Evolutionary conservation across 2,113 vertebrate species (phyloP).

Genomic region (Cottus gobio): DNA sequence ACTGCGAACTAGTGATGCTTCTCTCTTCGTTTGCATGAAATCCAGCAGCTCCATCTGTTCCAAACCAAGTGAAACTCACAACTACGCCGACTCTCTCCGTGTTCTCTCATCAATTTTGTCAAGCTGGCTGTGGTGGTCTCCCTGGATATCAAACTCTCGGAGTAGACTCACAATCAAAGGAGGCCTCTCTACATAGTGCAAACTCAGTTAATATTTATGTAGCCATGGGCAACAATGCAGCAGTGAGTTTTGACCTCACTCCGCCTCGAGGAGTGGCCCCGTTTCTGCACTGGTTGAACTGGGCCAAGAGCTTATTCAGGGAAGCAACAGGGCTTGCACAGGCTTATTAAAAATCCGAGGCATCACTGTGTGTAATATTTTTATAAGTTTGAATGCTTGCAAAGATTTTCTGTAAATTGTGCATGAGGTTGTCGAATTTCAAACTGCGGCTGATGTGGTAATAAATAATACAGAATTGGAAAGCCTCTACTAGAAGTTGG

Average conservation of each 20-base stretch:
- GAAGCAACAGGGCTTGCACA: constrained; percentile 16
- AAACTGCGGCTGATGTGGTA: not conserved
- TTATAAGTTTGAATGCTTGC: not conserved
- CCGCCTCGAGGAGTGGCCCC: constrained; percentile 51
- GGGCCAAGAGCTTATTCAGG: constrained; percentile 41
- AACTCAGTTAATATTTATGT: constrained; percentile 82
- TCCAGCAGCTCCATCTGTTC: constrained; percentile 54
- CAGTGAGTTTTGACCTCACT: constrained; percentile 65
- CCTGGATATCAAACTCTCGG: constrained; percentile 70
- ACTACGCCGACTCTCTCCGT: constrained; percentile 27
- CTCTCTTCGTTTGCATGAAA: constrained; percentile 56
- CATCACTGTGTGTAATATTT: not conserved
- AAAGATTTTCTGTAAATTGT: not conserved
- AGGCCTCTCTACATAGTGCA: constrained; percentile 65
- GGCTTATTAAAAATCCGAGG: not conserved
- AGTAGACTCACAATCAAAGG: constrained; percentile 75
- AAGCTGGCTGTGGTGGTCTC: constrained; percentile 66
- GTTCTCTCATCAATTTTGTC: constrained; percentile 70
- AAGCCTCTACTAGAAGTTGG: not conserved
- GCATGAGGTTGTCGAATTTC: not conserved
- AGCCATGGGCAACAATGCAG: constrained; percentile 73
- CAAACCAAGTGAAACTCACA: constrained; percentile 52
- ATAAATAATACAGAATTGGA: not conserved
- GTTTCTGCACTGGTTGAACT: constrained; percentile 36
- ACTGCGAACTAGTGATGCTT: constrained; percentile 38